A percentile compares a stretch with the other conserved stretches of the same genome.
These are phyloP conservation scores for Toxotes lorentzi DNA, from an alignment of 2,797 vertebrate species.

Conservation along the genomic window DNA sequence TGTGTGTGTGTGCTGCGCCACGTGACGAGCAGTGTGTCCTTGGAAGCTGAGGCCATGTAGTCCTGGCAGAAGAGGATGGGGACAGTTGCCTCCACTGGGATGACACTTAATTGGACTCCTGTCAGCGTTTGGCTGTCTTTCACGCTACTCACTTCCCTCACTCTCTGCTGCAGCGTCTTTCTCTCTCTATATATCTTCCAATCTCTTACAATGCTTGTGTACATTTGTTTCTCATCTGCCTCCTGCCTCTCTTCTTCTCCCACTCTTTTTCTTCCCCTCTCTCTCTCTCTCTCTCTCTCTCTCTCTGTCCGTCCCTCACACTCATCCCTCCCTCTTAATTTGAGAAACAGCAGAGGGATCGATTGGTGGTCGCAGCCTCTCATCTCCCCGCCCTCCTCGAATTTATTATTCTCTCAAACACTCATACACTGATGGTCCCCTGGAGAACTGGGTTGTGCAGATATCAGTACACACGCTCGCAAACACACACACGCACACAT, in stretches of 20 bases:
- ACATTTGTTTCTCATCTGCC: slow-evolving; percentile 11
- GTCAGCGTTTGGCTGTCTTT: slow-evolving; percentile 77
- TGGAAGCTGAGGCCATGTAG: slow-evolving; percentile 58
- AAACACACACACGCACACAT: neutral
- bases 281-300: slow-evolving; percentile 14
- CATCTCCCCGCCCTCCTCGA: slow-evolving; percentile 59
- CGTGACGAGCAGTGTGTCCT: slow-evolving; percentile 60
- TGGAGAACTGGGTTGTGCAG: slow-evolving; percentile 48
- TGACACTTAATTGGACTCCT: slow-evolving; percentile 79
- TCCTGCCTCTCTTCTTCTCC: slow-evolving; percentile 15
- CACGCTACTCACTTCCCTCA: slow-evolving; percentile 51
- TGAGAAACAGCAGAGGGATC: slow-evolving; percentile 76
- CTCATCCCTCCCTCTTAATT: slow-evolving; percentile 75
- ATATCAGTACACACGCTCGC: slow-evolving; percentile 11
- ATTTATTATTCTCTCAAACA: slow-evolving; percentile 78
- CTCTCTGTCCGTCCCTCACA: slow-evolving; percentile 32
- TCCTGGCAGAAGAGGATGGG: slow-evolving; percentile 60
- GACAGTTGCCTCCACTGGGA: slow-evolving; percentile 67
- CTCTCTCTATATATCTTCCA: slow-evolving; percentile 6
- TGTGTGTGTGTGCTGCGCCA: slow-evolving; percentile 37
- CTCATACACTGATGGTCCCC: slow-evolving; percentile 68
- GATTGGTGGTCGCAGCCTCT: slow-evolving; percentile 76
- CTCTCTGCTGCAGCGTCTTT: slow-evolving; percentile 44
- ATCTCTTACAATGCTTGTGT: slow-evolving; percentile 15
- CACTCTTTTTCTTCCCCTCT: slow-evolving; percentile 20